Evolutionary conservation across 2,888 invertebrate genomes (phyloP), one percentile per base, ranked within the genome.

Genomic region (Graphium colonna): DNA sequence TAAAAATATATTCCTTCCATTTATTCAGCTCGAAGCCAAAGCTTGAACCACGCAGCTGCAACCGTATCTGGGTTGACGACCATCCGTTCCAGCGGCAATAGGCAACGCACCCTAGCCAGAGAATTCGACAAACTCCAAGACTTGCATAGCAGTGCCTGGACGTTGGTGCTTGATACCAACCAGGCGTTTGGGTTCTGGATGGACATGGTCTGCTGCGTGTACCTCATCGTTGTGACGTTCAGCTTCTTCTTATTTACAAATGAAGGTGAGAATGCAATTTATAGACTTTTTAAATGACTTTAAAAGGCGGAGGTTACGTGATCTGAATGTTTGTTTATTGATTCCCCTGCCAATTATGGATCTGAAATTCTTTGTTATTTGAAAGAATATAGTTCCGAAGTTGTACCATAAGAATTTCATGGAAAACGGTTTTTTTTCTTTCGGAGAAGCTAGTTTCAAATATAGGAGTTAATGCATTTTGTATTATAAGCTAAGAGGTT

Each of bases 11-110:
- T n/a, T n/a, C n/a, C 36, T 26, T 26, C 7, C 7, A 26, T 5
- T 26, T 7, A 26, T n/a, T n/a, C 73, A 96, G 96, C 95, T 28
- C 92, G 96, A 49, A n/a, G n/a, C n/a, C n/a, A n/a, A n/a, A n/a
- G n/a, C n/a, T n/a, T n/a, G n/a, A n/a, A n/a, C n/a, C n/a, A n/a
- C n/a, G n/a, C n/a, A n/a, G n/a, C n/a, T n/a, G n/a, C n/a, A n/a
- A n/a, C n/a, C n/a, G n/a, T n/a, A 96, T 92, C 94, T 62, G 97
- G 97, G 0, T 81, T 97, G 1, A 92, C 94, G 1, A 96, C 96
- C 0, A 95, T 97, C 52, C 84, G 97, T 41, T 94, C 96, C 0
- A 94, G 94, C 49, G 87, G 91, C 9, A 93, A 93, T 0, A 88
- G 92, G 44, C 93, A 95, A 73, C 82, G 92, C 5, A 91, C 93